Evolutionary conservation across 2,113 vertebrate genomes (phyloP), one percentile per base, ranked within the genome.

Genomic region (Notarius quadriscutis): DNA sequence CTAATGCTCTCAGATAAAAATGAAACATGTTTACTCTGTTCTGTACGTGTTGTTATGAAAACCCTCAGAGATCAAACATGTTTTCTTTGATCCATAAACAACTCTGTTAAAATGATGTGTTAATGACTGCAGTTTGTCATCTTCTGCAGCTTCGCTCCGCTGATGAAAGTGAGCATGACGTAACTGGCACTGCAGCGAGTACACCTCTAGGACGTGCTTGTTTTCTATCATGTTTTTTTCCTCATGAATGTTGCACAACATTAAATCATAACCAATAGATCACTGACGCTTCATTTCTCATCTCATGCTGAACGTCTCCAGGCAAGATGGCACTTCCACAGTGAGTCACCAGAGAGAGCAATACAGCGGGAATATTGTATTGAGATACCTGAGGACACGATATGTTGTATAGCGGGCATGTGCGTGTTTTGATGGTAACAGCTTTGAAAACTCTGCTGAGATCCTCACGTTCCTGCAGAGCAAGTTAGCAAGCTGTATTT

Each of bases 201-300:
- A 85, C 84, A 85, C 69, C 55, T 58, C 20, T 20, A 60, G 74
- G 10, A 57, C 18, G 53, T 14, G 15, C 82, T 74, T 51, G 53
- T 69, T 65, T 81, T 81, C 41, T 41, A 20, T 50, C 18, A 0
- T 14, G 8, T 41, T 27, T 55, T 78, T 75, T 55, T 79, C 30
- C 41, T 63, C 30, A n/a, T 22, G 60, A 81, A 86, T 71, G 85
- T 86, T 86, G 55, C 22, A 20, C 51, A 86, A 81, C 63, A 63
- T 71, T n/a, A 81, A 78, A 71, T 85, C 84, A 30, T 7, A 30
- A 63, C 65, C 86, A 87, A 74, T 60, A 53, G 67, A 55, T 30
- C 51, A 30, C 63, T 27, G 67, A 60, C 55, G 71, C 79, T 57
- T 87, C 86, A 87, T 81, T 55, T 62, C 79, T 48, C 18, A 62